A percentile compares a stretch with the other conserved stretches of the same genome.
These are phyloP conservation scores for Prunella fulvescens DNA, from an alignment of 2,113 vertebrate species.

Conservation along the genomic window DNA sequence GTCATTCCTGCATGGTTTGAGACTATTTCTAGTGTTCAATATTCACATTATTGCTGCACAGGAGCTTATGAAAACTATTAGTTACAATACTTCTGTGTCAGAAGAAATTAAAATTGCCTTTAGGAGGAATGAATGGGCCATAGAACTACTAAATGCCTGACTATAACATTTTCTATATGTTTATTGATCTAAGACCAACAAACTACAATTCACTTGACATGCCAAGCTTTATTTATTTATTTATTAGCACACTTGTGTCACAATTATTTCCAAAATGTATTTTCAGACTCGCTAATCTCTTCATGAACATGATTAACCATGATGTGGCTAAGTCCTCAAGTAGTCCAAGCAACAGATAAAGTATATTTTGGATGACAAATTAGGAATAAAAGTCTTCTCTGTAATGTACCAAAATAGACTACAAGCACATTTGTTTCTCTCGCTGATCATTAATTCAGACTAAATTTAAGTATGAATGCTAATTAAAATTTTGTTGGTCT, in stretches of 20 bases:
- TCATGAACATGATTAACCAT: not conserved
- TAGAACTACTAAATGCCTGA: not conserved
- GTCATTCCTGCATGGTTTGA: not conserved
- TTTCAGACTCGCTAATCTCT: not conserved
- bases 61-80: not conserved
- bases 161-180: not conserved
- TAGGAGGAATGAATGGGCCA: not conserved
- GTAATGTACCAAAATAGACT: not conserved
- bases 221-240: not conserved
- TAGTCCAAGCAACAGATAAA: not conserved
- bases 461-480: slow-evolving; percentile 24
- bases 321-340: not conserved
- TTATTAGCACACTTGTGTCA: not conserved
- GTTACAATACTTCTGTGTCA: not conserved
- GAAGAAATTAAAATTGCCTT: not conserved
- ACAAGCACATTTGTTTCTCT: slow-evolving; percentile 29
- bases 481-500: slow-evolving; percentile 59
- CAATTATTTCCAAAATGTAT: not conserved
- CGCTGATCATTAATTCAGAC: slow-evolving; percentile 42
- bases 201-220: not conserved
- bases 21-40: not conserved
- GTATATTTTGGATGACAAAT: not conserved
- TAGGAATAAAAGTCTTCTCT: not conserved
- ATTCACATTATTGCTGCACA: not conserved
- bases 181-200: not conserved